Evolutionary conservation across 1,140 invertebrate genomes (phyloP), one percentile per base, ranked within the genome.

Genomic region (Maniola jurtina): DNA sequence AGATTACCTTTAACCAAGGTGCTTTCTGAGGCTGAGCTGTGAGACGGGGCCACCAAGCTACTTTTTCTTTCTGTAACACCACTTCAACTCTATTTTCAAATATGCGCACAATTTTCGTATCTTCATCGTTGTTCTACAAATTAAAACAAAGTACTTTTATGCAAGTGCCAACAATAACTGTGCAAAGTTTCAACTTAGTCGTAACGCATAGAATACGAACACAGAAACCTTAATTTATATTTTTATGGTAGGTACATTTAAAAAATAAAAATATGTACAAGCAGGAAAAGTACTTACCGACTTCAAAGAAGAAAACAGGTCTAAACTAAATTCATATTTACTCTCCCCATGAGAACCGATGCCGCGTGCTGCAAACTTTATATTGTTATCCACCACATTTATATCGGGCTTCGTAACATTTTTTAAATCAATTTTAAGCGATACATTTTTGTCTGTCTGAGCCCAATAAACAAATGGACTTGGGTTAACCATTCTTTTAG

Each of bases 391-490:
- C 50, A 93, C 91, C 57, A 96, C 81, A 64, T 93, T 88, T 42
- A 95, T 87, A 68, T 93, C 71, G 9, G 93, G 91, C 74, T 92
- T 86, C 87, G 93, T 91, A 35, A 95, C 95, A 91, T 97, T 95
- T 84, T 95, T 95, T 47, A 98, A 92, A 83, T 98, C 97, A 62
- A 98, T 94, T 89, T 95, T 96, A 9, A 98, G 85, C 15, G 94
- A 95, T 40, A 98, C 83, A 68, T 92, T 92, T 71, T 93, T 91
- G 76, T 95, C 94, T 38, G 95, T 97, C 93, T 98, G 97, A 11
- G 97, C 96, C 97, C 97, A 99, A 87, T 97, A 98, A 0, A 98
- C 96, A 86, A 97, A 97, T 4, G 97, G 97, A 84, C 94, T 96
- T 47, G 94, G 86, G 52, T 83, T 75, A 59, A 83, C 75, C 89